A percentile compares a stretch with the other conserved stretches of the same genome.
These are phyloP conservation scores for Zoanthus solanderi DNA, from an alignment of 92 coral and sea anemone genomes.

Conservation along the genomic window DNA sequence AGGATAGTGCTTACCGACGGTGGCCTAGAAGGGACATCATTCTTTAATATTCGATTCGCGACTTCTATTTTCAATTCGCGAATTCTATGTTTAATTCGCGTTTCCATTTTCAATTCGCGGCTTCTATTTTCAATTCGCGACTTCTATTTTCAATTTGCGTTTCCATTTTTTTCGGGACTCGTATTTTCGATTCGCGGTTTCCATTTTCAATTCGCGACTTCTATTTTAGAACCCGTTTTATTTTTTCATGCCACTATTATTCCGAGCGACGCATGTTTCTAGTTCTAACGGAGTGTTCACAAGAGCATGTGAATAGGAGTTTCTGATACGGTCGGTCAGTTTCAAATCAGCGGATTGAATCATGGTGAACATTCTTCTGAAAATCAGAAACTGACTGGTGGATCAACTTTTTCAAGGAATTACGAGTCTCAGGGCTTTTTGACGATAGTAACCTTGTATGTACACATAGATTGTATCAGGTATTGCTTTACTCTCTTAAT, in stretches of 20 bases:
- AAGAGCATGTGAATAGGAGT: not conserved
- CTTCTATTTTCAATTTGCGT: no score
- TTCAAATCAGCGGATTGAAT: constrained; percentile 19
- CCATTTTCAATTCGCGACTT: no score
- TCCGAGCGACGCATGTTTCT: no score
- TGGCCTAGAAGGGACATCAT: no score
- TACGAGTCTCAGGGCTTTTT: constrained; percentile 24
- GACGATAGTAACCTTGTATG: constrained; percentile 8
- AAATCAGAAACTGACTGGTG: constrained; percentile 32
- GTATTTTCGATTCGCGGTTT: no score
- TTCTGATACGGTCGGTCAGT: constrained; percentile 24
- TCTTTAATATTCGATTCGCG: not conserved
- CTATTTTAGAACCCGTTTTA: no score
- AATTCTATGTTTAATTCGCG: not conserved
- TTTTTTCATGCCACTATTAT: no score
- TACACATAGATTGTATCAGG: constrained; percentile 5
- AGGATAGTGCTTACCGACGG: no score
- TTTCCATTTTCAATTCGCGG: no score
- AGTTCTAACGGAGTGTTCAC: not conserved
- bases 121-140: no score
- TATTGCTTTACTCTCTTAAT: constrained; percentile 14
- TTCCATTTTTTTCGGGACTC: no score
- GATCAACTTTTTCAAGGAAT: constrained; percentile 15
- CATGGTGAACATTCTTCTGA: constrained; percentile 17
- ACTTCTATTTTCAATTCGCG: not conserved